Evolutionary conservation across 2,797 vertebrate species (phyloP), one percentile per base, ranked within the genome.

Genomic region (Pseudochaenichthys georgianus): DNA sequence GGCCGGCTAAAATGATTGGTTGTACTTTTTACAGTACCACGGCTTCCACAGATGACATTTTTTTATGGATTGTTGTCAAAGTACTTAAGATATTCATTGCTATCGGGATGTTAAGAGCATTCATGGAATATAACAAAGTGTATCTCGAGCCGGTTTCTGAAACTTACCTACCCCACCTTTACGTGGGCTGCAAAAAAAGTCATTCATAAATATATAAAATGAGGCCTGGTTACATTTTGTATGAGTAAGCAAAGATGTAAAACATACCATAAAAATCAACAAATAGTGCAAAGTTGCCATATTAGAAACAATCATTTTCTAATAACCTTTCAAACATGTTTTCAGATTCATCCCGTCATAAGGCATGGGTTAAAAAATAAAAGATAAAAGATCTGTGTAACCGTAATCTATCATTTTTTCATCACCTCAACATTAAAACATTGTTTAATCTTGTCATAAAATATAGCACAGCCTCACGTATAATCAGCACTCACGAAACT

Each of bases 371-470:
- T n/a, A n/a, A n/a, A n/a, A n/a, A n/a, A n/a, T n/a, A n/a, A n/a
- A n/a, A n/a, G n/a, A 38, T 38, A 9, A 38, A 21, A 52, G 12
- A 48, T 19, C 59, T 41, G 13, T 66, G 13, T n/a, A 21, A 46
- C 5, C 64, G 13, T 23, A 21, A 53, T 64, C 52, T 50, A 13
- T 47, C 5, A 28, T 61, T 9, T 51, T 50, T 68, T 55, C 28
- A 57, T 75, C 50, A 61, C 34, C 47, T 42, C 7, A 21, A 10
- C 60, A 47, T 62, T 21, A 60, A 52, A 42, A 4, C 52, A 28
- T 42, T 70, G 34, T 51, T 12, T 16, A 50, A 47, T 65, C 19
- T 48, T 60, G n/a, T 53, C 54, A 28, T 47, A 50, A 28, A 57
- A 38, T 4, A 16, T 19, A 31, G 16, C n/a, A 11, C 8, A 13